These are phyloP conservation scores for Synergus gifuensis DNA, from an alignment of 2,888 invertebrate species.

Conservation along the genomic window DNA sequence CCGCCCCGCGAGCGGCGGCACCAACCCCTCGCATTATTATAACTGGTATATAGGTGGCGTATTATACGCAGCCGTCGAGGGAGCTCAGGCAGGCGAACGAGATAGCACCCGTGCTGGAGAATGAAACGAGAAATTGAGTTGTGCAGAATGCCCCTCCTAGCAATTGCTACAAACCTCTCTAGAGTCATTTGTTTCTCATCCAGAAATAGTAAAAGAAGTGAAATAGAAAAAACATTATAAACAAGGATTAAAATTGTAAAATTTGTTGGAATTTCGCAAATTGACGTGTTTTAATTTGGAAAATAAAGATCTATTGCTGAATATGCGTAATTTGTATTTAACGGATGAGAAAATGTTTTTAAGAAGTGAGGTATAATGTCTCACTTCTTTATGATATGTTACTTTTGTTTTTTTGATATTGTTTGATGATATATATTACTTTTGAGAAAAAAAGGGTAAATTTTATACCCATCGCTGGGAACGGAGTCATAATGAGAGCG, in stretches of 20 bases:
- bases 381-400: too few relatives aligned
- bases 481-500: slow-evolving; percentile 58
- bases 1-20: slow-evolving; percentile 63
- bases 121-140: slow-evolving; percentile 78
- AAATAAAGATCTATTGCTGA: too few relatives aligned
- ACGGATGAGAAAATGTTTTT: too few relatives aligned
- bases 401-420: too few relatives aligned
- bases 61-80: slow-evolving; percentile 76
- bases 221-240: background rate
- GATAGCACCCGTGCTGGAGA: slow-evolving; percentile 75
- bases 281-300: too few relatives aligned
- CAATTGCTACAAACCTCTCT: slow-evolving; percentile 61
- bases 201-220: slow-evolving; percentile 20
- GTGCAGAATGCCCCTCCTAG: slow-evolving; percentile 65
- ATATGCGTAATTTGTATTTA: too few relatives aligned
- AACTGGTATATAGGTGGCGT: slow-evolving; percentile 74
- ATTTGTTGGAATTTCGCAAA: too few relatives aligned
- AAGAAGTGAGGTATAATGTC: too few relatives aligned
- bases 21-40: slow-evolving; percentile 73
- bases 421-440: too few relatives aligned
- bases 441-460: slow-evolving; percentile 33
- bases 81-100: slow-evolving; percentile 76
- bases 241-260: too few relatives aligned
- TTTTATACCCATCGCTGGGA: slow-evolving; percentile 63
- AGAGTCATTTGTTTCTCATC: slow-evolving; percentile 26